A percentile compares a stretch with the other conserved stretches of the same genome.
Conservation (phyloP, 2,113 vertebrate species). For the Plestiodon gilberti region DNA sequence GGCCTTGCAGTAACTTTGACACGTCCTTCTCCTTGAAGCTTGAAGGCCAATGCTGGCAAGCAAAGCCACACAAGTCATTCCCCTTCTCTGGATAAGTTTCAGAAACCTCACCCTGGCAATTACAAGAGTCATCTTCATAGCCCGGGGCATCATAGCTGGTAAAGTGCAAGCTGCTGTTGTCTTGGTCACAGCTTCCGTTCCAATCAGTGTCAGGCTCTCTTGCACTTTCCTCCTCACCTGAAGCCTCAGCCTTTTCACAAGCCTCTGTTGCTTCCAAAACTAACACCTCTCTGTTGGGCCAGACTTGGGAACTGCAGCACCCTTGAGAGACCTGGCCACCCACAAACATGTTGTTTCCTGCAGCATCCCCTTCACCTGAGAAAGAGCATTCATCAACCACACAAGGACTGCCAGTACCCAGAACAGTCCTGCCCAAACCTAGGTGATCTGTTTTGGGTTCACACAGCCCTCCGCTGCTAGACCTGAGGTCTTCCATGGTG, state of each 20-base stretch:
- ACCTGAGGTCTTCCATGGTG: slow-evolving; percentile 58
- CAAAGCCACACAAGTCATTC: slow-evolving; percentile 49
- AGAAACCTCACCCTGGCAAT: slow-evolving; percentile 44
- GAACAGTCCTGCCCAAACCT: slow-evolving; percentile 15
- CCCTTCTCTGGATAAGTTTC: slow-evolving; percentile 35
- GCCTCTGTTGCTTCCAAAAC: neutral
- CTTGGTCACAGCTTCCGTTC: slow-evolving; percentile 50
- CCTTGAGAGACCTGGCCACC: slow-evolving; percentile 47
- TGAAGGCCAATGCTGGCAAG: slow-evolving; percentile 60
- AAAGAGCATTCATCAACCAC: slow-evolving; percentile 46
- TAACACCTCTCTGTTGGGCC: neutral
- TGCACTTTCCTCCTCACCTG: neutral
- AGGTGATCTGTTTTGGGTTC: slow-evolving; percentile 32
- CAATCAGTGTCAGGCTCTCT: slow-evolving; percentile 44
- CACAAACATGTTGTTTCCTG: slow-evolving; percentile 32
- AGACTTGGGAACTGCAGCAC: slow-evolving; percentile 39
- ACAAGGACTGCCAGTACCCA: neutral
- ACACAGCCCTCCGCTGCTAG: slow-evolving; percentile 47
- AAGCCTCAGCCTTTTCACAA: neutral
- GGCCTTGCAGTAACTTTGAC: slow-evolving; percentile 35
- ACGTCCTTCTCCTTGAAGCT: slow-evolving; percentile 27
- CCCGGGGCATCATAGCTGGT: slow-evolving; percentile 21
- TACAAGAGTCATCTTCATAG: slow-evolving; percentile 40
- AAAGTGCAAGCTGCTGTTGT: neutral
- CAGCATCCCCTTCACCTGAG: slow-evolving; percentile 56